phyloP scores from a whole-genome alignment of 1,140 invertebrate genomes.

The Drosophila ohnishii region DNA sequence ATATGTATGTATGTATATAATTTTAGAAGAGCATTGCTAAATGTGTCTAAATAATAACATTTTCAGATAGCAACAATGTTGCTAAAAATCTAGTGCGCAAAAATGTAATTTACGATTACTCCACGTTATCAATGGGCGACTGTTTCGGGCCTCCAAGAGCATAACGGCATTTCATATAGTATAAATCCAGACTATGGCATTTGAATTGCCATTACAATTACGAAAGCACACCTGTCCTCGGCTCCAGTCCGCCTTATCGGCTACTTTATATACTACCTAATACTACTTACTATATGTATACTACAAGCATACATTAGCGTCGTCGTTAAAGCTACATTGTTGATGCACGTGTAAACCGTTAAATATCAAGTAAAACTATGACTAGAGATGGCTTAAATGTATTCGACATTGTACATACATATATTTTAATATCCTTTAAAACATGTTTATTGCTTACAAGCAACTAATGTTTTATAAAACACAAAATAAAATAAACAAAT shows the following conservation, averaged over 20 bases:
- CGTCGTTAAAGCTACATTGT: slow-evolving; percentile 49
- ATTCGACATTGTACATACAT: background rate
- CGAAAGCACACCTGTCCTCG: slow-evolving; percentile 26
- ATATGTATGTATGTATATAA: background rate
- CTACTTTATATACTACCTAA: background rate
- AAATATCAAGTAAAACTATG: slow-evolving; percentile 45
- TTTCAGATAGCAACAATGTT: slow-evolving; percentile 27
- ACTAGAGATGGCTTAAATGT: slow-evolving; percentile 6
- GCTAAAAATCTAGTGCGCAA: slow-evolving; percentile 24
- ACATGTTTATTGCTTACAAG: no score
- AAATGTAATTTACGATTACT: slow-evolving; percentile 35
- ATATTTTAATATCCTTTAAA: background rate
- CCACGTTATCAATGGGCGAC: slow-evolving; percentile 27
- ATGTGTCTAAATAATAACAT: background rate
- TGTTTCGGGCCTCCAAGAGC: slow-evolving; percentile 22
- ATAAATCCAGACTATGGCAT: slow-evolving; percentile 12
- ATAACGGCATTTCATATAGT: slow-evolving; percentile 21
- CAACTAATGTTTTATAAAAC: background rate
- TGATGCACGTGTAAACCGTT: slow-evolving; percentile 65
- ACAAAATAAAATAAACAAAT: background rate
- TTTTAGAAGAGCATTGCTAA: background rate
- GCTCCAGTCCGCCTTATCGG: slow-evolving; percentile 13
- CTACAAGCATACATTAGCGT: background rate
- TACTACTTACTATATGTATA: slow-evolving; percentile 1
- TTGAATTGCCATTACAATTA: slow-evolving; percentile 22